Evolutionary conservation across 2,797 vertebrate genomes (phyloP), one percentile per base, ranked within the genome.

Genomic region (Coreius guichenoti): DNA sequence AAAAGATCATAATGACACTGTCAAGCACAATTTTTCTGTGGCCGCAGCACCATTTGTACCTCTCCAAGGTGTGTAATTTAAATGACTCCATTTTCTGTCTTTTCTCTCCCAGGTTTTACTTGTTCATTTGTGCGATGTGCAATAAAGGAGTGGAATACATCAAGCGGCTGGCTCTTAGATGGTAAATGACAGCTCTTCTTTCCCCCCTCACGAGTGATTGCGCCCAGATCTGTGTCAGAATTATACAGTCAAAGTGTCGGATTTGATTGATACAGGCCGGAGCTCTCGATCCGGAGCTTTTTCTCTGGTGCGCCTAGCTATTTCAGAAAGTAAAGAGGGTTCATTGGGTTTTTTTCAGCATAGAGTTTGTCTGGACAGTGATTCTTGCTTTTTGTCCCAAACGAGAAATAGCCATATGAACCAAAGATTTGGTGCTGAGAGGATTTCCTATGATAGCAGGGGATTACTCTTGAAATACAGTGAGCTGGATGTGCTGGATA

Each of bases 111-210:
- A 99, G 98, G 92, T 99, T 99, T 92, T 99, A 98, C 88, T 93
- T 98, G 85, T 99, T 99, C 88, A 95, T 97, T 91, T 99, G 98
- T 89, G 95, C 97, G 0, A 96, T 97, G n/a, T 99, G 98, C 92
- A 98, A 97, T 92, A 97, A 97, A 90, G 97, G 98, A 8, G 95
- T 95, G 0, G 98, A 99, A 85, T 97, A 96, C 82, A 96, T 98
- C 78, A 96, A 97, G 73, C 96, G 98, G n/a, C 92, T 99, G 91
- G 94, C 97, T 23, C 91, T 99, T 81, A 92, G 98, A 92, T 99
- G 98, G 96, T 97, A 90, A 96, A 92, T 75, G 43, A 43, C 72
- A 17, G 29, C 29, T 29, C 58, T 26, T 26, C 58, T 65, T 43
- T 36, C 21, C 31, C 5, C 14, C 33, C 33, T 72, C 23, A 39